Conservation (phyloP, 2,113 vertebrate species). For the Globicephala melas region DNA sequence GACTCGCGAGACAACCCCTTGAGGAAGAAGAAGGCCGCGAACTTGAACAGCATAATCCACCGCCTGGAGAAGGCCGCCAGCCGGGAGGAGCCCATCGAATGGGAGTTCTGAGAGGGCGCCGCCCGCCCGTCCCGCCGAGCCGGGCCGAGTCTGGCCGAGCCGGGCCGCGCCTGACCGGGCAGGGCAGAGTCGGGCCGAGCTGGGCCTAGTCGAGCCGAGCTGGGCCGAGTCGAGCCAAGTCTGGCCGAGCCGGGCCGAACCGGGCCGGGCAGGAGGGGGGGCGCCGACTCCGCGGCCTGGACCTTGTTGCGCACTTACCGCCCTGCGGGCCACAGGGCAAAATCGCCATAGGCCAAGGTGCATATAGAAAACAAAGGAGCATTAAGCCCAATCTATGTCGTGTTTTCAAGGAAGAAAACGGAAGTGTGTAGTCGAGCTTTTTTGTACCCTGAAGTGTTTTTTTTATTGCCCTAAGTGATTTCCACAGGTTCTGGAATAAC, state of each 20-base stretch:
- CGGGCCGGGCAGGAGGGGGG: slow-evolving; percentile 80
- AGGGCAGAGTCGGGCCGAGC: slow-evolving; percentile 79
- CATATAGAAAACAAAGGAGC: slow-evolving; percentile 91
- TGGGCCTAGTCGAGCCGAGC: slow-evolving; percentile 80
- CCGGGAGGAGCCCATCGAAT: slow-evolving; percentile 96
- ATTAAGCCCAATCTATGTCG: slow-evolving; percentile 88
- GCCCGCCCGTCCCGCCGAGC: slow-evolving; percentile 80
- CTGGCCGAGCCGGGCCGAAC: background rate
- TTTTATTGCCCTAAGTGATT: slow-evolving; percentile 94
- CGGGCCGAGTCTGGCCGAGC: slow-evolving; percentile 69
- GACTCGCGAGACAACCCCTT: slow-evolving; percentile 96
- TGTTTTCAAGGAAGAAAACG: slow-evolving; percentile 90
- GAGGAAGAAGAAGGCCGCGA: slow-evolving; percentile 97
- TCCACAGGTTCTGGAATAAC: slow-evolving; percentile 96
- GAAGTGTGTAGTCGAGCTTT: slow-evolving; percentile 89
- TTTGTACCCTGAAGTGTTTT: slow-evolving; percentile 93
- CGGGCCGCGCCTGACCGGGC: slow-evolving; percentile 45
- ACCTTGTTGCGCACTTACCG: slow-evolving; percentile 91
- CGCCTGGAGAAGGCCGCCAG: slow-evolving; percentile 97
- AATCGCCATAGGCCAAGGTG: slow-evolving; percentile 97
- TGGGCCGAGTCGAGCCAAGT: slow-evolving; percentile 71
- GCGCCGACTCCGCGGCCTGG: slow-evolving; percentile 81
- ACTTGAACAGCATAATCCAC: slow-evolving; percentile 99
- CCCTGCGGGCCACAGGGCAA: slow-evolving; percentile 97
- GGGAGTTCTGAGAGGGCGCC: slow-evolving; percentile 93